Percentiles rank a stretch among this genome's conserved stretches.
Evolutionary conservation across 1,140 invertebrate species (phyloP).

Genomic region (Cydia splendana): DNA sequence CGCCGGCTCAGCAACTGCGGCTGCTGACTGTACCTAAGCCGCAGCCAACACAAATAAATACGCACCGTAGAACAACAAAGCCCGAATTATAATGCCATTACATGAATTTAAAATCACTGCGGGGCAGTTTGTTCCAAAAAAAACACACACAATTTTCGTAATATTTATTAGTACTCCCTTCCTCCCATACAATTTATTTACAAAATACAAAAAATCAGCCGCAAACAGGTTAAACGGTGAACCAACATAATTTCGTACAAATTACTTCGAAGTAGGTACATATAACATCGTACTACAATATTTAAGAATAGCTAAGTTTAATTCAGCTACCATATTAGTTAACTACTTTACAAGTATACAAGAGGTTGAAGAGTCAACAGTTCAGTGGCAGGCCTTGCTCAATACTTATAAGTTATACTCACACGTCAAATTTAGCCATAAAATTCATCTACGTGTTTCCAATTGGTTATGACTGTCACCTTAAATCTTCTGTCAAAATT

Average conservation of each 20-base stretch:
- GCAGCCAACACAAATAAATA: no score
- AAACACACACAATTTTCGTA: slow-evolving; percentile 47
- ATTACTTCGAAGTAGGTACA: slow-evolving; percentile 56
- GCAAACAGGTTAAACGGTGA: slow-evolving; percentile 27
- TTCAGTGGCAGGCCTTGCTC: slow-evolving; percentile 32
- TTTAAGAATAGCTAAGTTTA: slow-evolving; percentile 68
- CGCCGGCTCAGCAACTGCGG: no score
- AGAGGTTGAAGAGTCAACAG: slow-evolving; percentile 57
- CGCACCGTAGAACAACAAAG: slow-evolving; percentile 8
- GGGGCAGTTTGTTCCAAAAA: slow-evolving; percentile 27
- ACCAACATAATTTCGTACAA: slow-evolving; percentile 49
- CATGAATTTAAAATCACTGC: no score
- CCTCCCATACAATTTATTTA: slow-evolving; percentile 71
- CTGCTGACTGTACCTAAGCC: no score
- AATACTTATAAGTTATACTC: slow-evolving; percentile 1
- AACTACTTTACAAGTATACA: slow-evolving; percentile 72
- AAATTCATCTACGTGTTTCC: not conserved
- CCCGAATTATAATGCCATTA: slow-evolving; percentile 31
- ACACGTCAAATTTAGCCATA: not conserved
- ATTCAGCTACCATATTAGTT: slow-evolving; percentile 59
- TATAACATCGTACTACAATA: slow-evolving; percentile 64
- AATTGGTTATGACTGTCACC: no score
- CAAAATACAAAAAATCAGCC: slow-evolving; percentile 67
- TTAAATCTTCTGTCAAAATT: no score
- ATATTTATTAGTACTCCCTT: slow-evolving; percentile 71